Evolutionary conservation across 2,797 vertebrate genomes (phyloP).

Genomic region (Coreius guichenoti): DNA sequence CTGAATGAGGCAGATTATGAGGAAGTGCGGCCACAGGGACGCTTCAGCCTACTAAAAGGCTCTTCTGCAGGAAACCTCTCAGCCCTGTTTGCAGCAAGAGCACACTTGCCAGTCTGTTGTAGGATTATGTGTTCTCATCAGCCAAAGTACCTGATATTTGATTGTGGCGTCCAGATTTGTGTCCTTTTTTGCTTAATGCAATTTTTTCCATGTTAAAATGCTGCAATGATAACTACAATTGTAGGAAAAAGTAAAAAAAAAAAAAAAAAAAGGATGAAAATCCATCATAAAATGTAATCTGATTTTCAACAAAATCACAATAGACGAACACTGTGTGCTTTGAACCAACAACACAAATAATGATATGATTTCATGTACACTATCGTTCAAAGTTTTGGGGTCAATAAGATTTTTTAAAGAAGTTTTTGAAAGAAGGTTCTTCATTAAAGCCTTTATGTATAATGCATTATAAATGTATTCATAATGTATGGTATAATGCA

Average conservation of each 20-base stretch:
- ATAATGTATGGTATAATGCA: too few relatives aligned
- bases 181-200: neutral
- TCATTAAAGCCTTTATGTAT: too few relatives aligned
- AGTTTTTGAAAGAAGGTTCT: neutral
- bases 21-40: conserved; percentile 48
- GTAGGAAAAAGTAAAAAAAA: neutral
- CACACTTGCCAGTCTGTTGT: conserved; percentile 3
- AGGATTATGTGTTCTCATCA: conserved; percentile 35
- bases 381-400: neutral
- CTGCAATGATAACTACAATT: neutral
- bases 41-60: conserved; percentile 23
- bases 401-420: neutral
- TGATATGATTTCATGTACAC: neutral
- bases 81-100: conserved; percentile 31
- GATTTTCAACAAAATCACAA: neutral
- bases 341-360: neutral
- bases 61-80: conserved; percentile 22
- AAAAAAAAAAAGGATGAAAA: neutral
- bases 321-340: neutral
- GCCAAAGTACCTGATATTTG: neutral
- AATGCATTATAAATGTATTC: too few relatives aligned
- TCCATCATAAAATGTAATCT: neutral
- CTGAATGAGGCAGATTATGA: conserved; percentile 61
- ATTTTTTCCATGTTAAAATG: neutral
- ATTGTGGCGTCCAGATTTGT: neutral